These are phyloP conservation scores for Paramuricea clavata DNA, from an alignment of 92 coral and sea anemone genomes.

Conservation along the genomic window DNA sequence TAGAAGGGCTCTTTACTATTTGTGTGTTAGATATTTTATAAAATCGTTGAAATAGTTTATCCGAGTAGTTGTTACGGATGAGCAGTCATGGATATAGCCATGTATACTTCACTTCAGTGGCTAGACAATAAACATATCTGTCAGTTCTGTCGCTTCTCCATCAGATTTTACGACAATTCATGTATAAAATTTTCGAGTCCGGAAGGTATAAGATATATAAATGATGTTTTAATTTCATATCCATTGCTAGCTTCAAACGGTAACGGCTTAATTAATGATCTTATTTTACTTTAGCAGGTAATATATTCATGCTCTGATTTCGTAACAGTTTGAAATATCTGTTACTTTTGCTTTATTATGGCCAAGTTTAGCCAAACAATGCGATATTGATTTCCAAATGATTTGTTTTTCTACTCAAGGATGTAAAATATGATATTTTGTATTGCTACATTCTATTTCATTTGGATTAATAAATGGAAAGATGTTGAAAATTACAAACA, in stretches of 20 bases:
- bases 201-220: not conserved
- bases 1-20: no score
- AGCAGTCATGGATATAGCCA: not conserved
- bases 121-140: not conserved
- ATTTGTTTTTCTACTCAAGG: not conserved
- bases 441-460: not conserved
- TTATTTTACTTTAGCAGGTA: slow-evolving; percentile 15
- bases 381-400: not conserved
- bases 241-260: not conserved
- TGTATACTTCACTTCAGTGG: not conserved
- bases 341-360: not conserved
- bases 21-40: no score
- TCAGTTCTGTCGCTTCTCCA: not conserved
- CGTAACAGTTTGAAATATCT: not conserved
- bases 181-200: not conserved
- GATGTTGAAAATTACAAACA: not conserved
- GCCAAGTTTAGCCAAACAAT: not conserved
- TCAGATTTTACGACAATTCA: not conserved
- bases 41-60: no score
- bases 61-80: not conserved
- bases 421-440: not conserved
- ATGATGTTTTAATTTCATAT: not conserved
- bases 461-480: not conserved
- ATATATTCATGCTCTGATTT: not conserved
- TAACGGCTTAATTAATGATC: not conserved